Base-by-base conservation (phyloP, 2,113 vertebrate genomes). In the Hemiscyllium ocellatum region DNA sequence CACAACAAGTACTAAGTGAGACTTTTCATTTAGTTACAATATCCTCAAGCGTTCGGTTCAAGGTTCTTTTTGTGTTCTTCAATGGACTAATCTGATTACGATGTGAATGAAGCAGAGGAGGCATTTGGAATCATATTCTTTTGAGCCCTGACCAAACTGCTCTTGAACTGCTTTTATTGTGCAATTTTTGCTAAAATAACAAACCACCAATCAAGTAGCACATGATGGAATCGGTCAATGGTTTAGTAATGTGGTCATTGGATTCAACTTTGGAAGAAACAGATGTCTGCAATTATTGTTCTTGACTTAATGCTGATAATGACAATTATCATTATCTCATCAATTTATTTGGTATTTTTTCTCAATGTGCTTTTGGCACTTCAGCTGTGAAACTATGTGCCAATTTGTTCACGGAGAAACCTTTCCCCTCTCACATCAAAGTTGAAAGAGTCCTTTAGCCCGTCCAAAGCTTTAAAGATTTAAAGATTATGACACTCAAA, bases 401-500 rank as follows among this genome's bases (percentile, higher is more conserved):
- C 87, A 15, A 56, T 90, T 61, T 90, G 29, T 61, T 93, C 29
- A 22, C 61, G 66, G 33, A 17, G 66, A 33, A 66, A 93, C 37
- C 61, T 26, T 89, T 91, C 26, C 13, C 50, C 10, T 56, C 52
- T 52, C 29, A 56, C 89, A 93, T 37, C 33, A 93, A 93, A 93
- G 89, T 93, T 37, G 20, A 83, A 47, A 4, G 37, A 42, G 42
- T 66, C 61, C 66, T 24, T 33, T 37, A 7, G 5, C 19, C 87
- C 68, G 65, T 93, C 89, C 56, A 66, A 66, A 93, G n/a, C n/a
- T 68, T 93, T 66, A 42, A 83, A 93, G n/a, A n/a, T 68, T 93
- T 66, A 42, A 83, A 83, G 80, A 83, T 83, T 42, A 66, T 33
- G 8, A 0, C 33, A 12, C 89, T 93, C 33, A 93, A 93, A 37